Percentiles rank a stretch among this genome's conserved stretches.
These are phyloP conservation scores for Zaprionus tsacasi DNA, from an alignment of 1,140 invertebrate genomes.

Conservation along the genomic window DNA sequence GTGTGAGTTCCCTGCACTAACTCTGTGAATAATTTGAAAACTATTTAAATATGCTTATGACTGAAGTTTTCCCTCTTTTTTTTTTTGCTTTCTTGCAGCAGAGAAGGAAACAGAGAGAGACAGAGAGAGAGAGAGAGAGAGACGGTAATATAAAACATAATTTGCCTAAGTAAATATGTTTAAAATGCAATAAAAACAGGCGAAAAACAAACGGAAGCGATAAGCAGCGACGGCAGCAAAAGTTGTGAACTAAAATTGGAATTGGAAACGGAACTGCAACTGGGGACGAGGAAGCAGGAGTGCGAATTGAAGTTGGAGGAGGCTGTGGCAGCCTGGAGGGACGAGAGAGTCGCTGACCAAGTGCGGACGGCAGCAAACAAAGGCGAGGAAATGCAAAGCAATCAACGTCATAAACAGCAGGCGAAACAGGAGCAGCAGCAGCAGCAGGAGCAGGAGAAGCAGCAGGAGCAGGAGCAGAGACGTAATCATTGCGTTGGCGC, in stretches of 20 bases:
- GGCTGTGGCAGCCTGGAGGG: constrained; percentile 20
- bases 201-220: constrained; percentile 3
- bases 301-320: background rate
- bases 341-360: background rate
- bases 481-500: constrained; percentile 9
- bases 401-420: constrained; percentile 68
- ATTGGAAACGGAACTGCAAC: constrained; percentile 13
- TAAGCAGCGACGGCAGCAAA: constrained; percentile 14
- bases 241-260: constrained; percentile 28
- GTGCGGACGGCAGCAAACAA: constrained; percentile 45
- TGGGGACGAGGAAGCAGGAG: background rate
- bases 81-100: constrained; percentile 39
- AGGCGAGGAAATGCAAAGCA: constrained; percentile 75
- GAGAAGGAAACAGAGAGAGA: background rate
- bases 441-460: background rate
- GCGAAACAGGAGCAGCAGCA: constrained; percentile 10
- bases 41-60: constrained; percentile 67
- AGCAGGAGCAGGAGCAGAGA: constrained; percentile 17
- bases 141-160: constrained; percentile 44
- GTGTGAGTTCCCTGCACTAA: background rate
- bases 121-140: background rate
- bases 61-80: too few species aligned
- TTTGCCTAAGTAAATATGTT: constrained; percentile 58
- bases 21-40: constrained; percentile 45
- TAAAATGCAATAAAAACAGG: constrained; percentile 48